Evolutionary conservation across 2,113 vertebrate genomes (phyloP).

Genomic region (Aepyceros melampus): DNA sequence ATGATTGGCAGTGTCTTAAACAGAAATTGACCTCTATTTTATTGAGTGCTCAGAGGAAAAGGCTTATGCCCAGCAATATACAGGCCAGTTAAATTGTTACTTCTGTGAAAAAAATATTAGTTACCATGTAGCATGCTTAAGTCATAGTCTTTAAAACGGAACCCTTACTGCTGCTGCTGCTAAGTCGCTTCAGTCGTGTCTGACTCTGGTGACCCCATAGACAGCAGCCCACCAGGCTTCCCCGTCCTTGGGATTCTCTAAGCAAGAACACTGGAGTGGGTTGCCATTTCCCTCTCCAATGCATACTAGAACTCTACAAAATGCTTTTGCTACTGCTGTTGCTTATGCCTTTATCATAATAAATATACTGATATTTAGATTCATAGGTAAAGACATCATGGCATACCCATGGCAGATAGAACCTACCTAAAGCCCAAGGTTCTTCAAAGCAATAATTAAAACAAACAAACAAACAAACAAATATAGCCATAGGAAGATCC

Average conservation of each 20-base stretch:
- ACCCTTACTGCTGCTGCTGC: neutral
- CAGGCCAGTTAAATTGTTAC: too few relatives aligned
- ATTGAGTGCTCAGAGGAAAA: neutral
- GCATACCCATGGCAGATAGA: neutral
- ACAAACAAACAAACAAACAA: neutral
- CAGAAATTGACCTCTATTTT: neutral
- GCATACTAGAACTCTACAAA: neutral
- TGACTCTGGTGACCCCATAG: too few relatives aligned
- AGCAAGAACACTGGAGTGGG: too few relatives aligned
- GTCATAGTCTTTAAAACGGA: neutral
- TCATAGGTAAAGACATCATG: neutral
- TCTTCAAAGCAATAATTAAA: neutral
- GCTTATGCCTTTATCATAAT: neutral
- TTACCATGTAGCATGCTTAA: neutral
- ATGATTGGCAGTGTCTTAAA: neutral
- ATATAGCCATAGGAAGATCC: fast-evolving
- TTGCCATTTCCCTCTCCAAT: too few relatives aligned
- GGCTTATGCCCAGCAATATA: too few relatives aligned
- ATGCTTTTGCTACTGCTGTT: neutral
- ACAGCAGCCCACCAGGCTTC: too few relatives aligned
- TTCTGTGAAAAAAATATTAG: neutral
- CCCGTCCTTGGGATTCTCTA: too few relatives aligned
- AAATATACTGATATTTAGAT: neutral
- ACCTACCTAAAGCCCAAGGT: neutral
- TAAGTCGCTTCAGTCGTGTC: too few relatives aligned